A percentile compares a stretch with the other conserved stretches of the same genome.
phyloP scores from a whole-genome alignment of 2,888 invertebrate genomes.

The Platycheirus rosarum region DNA sequence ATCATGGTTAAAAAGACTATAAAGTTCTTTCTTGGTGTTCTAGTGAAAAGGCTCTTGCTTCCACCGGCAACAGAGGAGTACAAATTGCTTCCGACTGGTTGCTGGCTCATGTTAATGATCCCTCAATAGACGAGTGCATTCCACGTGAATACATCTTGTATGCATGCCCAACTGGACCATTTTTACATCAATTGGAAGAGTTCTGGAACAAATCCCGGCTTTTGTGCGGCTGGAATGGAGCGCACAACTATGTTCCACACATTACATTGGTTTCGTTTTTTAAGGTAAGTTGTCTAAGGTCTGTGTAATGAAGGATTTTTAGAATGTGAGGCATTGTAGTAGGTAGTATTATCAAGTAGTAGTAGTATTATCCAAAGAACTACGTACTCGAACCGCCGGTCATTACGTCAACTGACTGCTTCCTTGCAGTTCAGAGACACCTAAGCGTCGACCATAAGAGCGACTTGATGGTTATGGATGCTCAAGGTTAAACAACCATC shows the following conservation, averaged over 20 bases:
- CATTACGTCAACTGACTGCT: no score
- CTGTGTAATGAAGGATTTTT: no score
- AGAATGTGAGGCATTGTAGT: no score
- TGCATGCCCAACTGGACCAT: conserved; percentile 88
- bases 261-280: conserved; percentile 95
- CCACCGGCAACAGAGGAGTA: conserved; percentile 93
- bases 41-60: conserved; percentile 94
- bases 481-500: no score
- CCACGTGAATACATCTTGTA: conserved; percentile 94
- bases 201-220: conserved; percentile 91
- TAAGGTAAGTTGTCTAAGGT: conserved; percentile 85
- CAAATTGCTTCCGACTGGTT: conserved; percentile 96
- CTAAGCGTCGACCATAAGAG: no score
- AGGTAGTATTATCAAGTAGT: no score
- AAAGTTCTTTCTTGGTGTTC: conserved; percentile 74
- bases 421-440: no score
- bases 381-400: no score
- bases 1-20: no score
- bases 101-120: conserved; percentile 93
- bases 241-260: conserved; percentile 94
- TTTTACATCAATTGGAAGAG: conserved; percentile 87
- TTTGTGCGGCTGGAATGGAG: conserved; percentile 93
- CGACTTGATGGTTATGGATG: no score
- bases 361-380: no score
- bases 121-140: conserved; percentile 88